Evolutionary conservation across 2,113 vertebrate genomes (phyloP).

Genomic region (Crotalus viridis): DNA sequence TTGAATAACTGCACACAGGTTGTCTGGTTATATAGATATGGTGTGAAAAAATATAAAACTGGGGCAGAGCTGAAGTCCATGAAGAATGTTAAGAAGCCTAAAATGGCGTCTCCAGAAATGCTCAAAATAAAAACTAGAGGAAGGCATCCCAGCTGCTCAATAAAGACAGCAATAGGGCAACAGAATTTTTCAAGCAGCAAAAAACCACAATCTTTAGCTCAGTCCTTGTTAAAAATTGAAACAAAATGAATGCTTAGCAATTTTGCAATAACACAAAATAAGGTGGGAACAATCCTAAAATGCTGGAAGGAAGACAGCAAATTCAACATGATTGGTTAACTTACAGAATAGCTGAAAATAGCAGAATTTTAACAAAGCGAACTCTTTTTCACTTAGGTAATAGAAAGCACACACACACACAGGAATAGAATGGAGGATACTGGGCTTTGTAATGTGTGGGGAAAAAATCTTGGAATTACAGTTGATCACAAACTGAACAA

Average conservation of each 20-base stretch:
- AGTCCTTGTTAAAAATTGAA: background rate
- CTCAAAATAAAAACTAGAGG: background rate
- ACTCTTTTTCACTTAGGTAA: background rate
- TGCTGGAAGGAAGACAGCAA: background rate
- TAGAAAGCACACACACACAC: background rate
- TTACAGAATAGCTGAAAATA: background rate
- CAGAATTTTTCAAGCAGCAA: background rate
- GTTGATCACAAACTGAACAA: background rate
- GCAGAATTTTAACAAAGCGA: background rate
- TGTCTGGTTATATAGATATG: background rate
- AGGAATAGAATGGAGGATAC: background rate
- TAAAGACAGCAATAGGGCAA: background rate
- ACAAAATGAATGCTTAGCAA: background rate
- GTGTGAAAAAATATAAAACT: background rate
- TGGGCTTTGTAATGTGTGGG: background rate
- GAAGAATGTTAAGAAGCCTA: background rate
- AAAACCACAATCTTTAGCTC: background rate
- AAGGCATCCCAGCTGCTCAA: background rate
- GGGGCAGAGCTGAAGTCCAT: background rate
- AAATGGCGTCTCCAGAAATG: background rate
- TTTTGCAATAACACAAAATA: background rate
- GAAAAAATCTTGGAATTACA: background rate
- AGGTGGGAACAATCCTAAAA: background rate
- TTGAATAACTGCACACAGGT: background rate
- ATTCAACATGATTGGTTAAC: background rate